Base-by-base conservation (phyloP, 1,140 invertebrate species). In the Aphaenogaster rudis region DNA sequence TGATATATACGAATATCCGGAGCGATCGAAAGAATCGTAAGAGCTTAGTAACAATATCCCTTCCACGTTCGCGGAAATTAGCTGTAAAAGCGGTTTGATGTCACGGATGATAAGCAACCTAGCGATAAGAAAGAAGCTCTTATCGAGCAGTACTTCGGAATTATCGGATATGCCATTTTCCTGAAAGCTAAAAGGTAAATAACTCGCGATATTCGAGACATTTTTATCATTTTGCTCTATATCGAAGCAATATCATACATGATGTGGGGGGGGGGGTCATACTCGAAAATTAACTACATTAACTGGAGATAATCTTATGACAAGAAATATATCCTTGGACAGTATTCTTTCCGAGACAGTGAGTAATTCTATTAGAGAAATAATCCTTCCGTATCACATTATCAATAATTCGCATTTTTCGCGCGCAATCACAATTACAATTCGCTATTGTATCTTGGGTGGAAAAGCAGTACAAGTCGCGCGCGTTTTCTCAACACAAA, bases 121-220 rank as follows among this genome's bases (percentile, higher is more conserved):
- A 17, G 15, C 8, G 61, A 79, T 66, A 79, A 28, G 28, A 28
- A 79, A 64, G 45, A 33, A 33, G 36, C 13, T 33, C 13, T 79
- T 79, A 79, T 79, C 77, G n/a, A 59, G 6, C 48, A 50, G n/a
- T 71, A 17, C 6, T 33, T 72, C 3, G 13, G 11, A 72, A 67
- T 67, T 77, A 7, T 4, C 39, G n/a, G 39, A 17, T 45, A 13
- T 77, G 21, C 1, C 28, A 8, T 7, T 33, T n/a, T 72, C n/a
- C 33, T 15, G n/a, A 77, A 61, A 57, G 6, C 5, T 15, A 39
- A 54, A 57, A 59, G 11, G n/a, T 28, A 28, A 28, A 28, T 28
- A 28, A 28, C 28, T 28, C 69, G 13, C 33, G 13, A 72, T 42
- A 69, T 33, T 33, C 8, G 4, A 54, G 21, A 77, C 4, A 59